Evolutionary conservation across 1,140 invertebrate genomes (phyloP), one percentile per base, ranked within the genome.

Genomic region (Solenopsis fugax): DNA sequence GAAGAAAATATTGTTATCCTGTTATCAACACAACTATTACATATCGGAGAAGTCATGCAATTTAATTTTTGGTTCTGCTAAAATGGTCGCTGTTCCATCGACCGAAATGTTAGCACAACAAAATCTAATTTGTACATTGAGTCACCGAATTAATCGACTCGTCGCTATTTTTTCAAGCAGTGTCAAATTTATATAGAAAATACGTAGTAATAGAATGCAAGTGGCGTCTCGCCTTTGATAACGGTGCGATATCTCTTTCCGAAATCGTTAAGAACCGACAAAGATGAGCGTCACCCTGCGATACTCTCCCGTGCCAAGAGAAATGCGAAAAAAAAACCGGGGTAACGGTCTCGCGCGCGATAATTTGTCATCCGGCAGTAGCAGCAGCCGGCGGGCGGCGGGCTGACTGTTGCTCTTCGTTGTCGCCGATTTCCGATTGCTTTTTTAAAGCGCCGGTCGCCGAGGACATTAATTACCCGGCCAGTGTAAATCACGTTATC

Each of bases 401-500:
- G 88, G 85, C 75, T 88, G 77, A 89, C 89, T 90, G 91, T 92
- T 89, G 91, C 89, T 91, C 86, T 91, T 88, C 78, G 89, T 88
- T 86, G 91, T 92, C 90, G 92, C 91, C 93, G 93, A 93, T 94
- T 94, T 94, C 92, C 93, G 92, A 93, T 94, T 93, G 91, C 92
- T 93, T 92, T 92, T 91, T 89, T 88, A 91, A 91, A 91, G 80
- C 87, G 76, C 85, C 89, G 90, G 85, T 89, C 85, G 90, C 89
- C 78, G 88, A 89, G 91, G 89, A 92, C 92, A 93, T 94, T 94
- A 93, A 94, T 94, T 94, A 93, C 93, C 85, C 88, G 73, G 75
- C 72, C 88, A 86, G 87, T 89, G 93, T 94, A 94, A 94, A 94
- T 94, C 93, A 94, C 91, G 93, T 93, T 94, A 94, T 94, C 93